These are phyloP conservation scores for Luehdorfia chinensis DNA, from an alignment of 1,140 invertebrate species.

Conservation along the genomic window DNA sequence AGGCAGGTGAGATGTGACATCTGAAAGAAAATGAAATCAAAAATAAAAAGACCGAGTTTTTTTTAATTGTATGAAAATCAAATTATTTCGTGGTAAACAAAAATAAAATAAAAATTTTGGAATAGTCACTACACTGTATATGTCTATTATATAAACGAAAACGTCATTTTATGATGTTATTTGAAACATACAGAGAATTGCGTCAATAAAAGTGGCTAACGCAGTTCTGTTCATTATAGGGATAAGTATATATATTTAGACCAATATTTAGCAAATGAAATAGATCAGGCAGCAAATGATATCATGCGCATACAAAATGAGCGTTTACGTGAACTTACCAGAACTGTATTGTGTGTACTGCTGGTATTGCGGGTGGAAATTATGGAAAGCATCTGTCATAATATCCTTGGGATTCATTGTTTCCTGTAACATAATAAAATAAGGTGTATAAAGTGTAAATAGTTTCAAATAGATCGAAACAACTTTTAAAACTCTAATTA, in stretches of 20 bases:
- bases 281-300: slow-evolving; percentile 34
- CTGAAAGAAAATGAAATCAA: slow-evolving; percentile 85
- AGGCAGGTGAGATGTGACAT: slow-evolving; percentile 91
- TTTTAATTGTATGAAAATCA: no score
- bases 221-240: no score
- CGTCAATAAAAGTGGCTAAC: no score
- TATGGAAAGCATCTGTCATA: slow-evolving; percentile 99
- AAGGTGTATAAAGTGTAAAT: no score
- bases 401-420: slow-evolving; percentile 99
- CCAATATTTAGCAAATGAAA: slow-evolving; percentile 33
- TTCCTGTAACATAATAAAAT: slow-evolving; percentile 83
- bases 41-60: slow-evolving; percentile 42
- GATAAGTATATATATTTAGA: no score
- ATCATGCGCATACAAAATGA: slow-evolving; percentile 33
- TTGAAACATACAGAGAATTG: no score
- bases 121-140: background rate
- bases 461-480: no score
- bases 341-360: slow-evolving; percentile 99
- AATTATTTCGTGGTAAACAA: no score
- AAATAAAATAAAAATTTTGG: slow-evolving; percentile 9
- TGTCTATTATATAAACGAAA: background rate
- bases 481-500: no score
- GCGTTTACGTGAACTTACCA: slow-evolving; percentile 79
- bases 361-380: slow-evolving; percentile 99
- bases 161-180: no score